Conservation (phyloP, 2,113 vertebrate genomes). For the Xenopus tropicalis region UCB_Xtro_10.0 CM004449.2:130603501-130604000, state of each 20-base stretch:
- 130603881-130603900: not conserved
- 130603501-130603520: no score
- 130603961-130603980: conserved; percentile 36
- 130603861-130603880: conserved; percentile 32
- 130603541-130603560: no score
- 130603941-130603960: conserved; percentile 28
- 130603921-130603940: conserved; percentile 5
- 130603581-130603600: no score
- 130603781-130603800: not conserved
- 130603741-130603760: conserved; percentile 6
- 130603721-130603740: not conserved
- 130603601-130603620: no score
- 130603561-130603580: no score
- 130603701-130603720: not conserved
- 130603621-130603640: no score
- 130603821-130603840: not conserved
- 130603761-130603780: not conserved
- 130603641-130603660: no score
- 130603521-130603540: no score
- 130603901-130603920: not conserved
- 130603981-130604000: conserved; percentile 19
- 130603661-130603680: no score
- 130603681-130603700: not conserved
- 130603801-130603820: not conserved
- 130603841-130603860: conserved; percentile 24